phyloP scores from a whole-genome alignment of 2,113 vertebrate species.

The Glaucidium brasilianum region DNA sequence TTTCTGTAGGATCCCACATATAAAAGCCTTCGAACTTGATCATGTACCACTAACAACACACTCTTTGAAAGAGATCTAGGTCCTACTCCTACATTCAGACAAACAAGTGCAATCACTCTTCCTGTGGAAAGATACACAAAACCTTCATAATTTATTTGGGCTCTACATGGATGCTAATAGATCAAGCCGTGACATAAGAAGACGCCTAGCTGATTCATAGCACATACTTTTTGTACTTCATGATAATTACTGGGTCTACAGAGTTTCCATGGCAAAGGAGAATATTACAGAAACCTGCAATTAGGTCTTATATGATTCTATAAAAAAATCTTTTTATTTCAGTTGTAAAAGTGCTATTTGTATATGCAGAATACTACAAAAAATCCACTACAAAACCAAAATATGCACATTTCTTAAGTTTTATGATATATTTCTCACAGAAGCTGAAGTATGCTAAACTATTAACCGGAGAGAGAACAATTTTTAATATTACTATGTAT shows the following conservation, averaged over 20 bases:
- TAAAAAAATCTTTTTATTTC: not conserved
- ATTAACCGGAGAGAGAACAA: not conserved
- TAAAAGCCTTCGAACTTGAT: not conserved
- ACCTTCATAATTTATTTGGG: not conserved
- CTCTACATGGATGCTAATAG: not conserved
- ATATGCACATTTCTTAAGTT: not conserved
- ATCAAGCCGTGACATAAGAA: not conserved
- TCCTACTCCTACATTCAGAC: not conserved
- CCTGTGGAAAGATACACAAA: not conserved
- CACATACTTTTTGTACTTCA: not conserved
- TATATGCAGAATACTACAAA: not conserved
- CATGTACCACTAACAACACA: not conserved
- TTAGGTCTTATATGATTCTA: not conserved
- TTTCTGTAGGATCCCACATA: not conserved
- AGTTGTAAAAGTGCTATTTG: not conserved
- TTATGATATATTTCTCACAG: not conserved
- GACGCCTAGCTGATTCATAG: not conserved
- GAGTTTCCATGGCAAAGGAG: not conserved
- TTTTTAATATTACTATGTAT: not conserved
- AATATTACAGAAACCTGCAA: not conserved
- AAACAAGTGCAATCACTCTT: not conserved
- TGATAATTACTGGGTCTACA: not conserved
- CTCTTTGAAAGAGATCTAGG: not conserved
- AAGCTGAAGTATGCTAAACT: not conserved
- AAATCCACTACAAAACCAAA: not conserved